phyloP scores from a whole-genome alignment of 2,888 invertebrate species.

The Linyphia triangularis region DNA sequence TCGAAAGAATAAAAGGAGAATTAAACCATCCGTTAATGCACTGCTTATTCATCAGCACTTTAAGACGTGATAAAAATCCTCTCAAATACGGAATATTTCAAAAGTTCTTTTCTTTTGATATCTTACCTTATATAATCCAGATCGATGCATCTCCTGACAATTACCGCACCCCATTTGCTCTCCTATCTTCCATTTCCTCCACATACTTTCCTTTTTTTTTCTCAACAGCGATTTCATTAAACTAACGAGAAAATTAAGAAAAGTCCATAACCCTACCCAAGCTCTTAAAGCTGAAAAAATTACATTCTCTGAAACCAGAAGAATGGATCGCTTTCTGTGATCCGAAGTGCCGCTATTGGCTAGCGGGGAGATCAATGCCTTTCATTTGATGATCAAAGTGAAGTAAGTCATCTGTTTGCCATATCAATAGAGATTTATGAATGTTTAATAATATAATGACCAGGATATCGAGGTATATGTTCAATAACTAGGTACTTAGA shows the following conservation, averaged over 20 bases:
- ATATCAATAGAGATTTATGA: no score
- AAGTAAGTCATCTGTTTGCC: not conserved
- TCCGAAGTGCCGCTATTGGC: not conserved
- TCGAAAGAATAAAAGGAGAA: conserved; percentile 11
- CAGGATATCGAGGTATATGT: no score
- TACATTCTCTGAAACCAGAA: not conserved
- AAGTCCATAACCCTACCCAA: not conserved
- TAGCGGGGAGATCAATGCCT: not conserved
- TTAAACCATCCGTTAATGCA: conserved; percentile 8
- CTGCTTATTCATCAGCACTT: conserved; percentile 56
- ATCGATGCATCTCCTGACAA: conserved; percentile 24
- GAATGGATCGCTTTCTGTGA: not conserved
- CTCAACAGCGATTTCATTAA: conserved; percentile 15
- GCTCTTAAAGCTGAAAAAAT: not conserved
- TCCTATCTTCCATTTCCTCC: not conserved
- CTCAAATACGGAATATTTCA: conserved; percentile 15
- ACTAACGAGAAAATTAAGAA: conserved; percentile 58
- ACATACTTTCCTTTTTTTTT: not conserved
- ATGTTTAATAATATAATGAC: no score
- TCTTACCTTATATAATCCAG: conserved; percentile 42
- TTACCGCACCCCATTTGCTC: conserved; percentile 47
- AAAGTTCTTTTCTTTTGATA: not conserved
- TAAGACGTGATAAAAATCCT: conserved; percentile 17
- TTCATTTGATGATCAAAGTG: not conserved
- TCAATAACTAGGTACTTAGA: no score